phyloP scores from a whole-genome alignment of 2,888 invertebrate species.

The Napeogenes inachia region DNA sequence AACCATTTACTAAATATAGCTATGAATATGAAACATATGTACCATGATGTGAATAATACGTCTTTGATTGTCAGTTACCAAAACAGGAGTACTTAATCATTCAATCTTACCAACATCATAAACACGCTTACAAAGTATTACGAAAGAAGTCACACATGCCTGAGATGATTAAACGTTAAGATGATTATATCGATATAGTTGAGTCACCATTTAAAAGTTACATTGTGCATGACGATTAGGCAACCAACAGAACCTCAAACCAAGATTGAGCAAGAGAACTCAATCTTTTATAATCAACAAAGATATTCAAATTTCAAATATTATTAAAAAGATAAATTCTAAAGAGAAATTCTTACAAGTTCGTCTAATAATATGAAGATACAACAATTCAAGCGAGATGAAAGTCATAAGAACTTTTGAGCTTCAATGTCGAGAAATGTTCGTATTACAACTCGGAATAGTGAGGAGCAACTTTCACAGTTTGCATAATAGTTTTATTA shows the following conservation, averaged over 20 bases:
- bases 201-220: conserved; percentile 23
- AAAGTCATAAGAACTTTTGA: conserved; percentile 3
- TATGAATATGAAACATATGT: too few relatives aligned
- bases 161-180: conserved; percentile 34
- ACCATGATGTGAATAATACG: too few relatives aligned
- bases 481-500: conserved; percentile 69
- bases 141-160: conserved; percentile 37
- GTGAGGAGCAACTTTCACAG: conserved; percentile 50
- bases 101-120: conserved; percentile 34
- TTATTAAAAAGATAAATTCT: neutral
- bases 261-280: neutral
- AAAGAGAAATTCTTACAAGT: neutral
- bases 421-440: conserved; percentile 32
- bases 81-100: conserved; percentile 58
- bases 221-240: conserved; percentile 17
- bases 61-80: conserved; percentile 36
- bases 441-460: conserved; percentile 48
- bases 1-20: too few relatives aligned
- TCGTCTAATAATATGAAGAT: neutral
- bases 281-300: too few relatives aligned
- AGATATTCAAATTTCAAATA: too few relatives aligned
- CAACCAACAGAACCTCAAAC: conserved; percentile 9
- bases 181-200: conserved; percentile 35
- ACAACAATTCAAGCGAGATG: conserved; percentile 5
- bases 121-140: conserved; percentile 48